These are phyloP conservation scores for Calliopum simillimum DNA, from an alignment of 2,888 invertebrate species.

Conservation along the genomic window DNA sequence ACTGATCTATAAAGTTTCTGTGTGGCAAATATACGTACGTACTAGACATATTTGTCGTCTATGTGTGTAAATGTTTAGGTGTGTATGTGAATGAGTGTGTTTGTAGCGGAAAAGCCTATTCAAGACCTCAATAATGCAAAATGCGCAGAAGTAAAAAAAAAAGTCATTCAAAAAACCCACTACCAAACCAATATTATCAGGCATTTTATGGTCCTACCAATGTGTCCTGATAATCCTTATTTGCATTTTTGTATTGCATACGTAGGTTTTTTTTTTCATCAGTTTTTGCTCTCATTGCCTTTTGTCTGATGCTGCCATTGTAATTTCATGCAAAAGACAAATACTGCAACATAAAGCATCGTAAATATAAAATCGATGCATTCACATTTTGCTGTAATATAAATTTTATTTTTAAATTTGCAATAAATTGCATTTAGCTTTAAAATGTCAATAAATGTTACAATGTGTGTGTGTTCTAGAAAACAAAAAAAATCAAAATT, in stretches of 20 bases:
- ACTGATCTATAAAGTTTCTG: conserved; percentile 3
- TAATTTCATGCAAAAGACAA: background rate
- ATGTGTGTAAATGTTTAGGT: background rate
- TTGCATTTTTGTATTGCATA: conserved; percentile 26
- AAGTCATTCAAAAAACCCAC: background rate
- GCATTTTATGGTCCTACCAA: conserved; percentile 32
- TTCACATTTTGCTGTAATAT: conserved; percentile 8
- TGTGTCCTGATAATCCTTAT: conserved; percentile 29
- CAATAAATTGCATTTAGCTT: background rate
- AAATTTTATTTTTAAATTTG: background rate
- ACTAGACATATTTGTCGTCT: background rate
- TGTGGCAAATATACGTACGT: too few relatives aligned
- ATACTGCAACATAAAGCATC: conserved; percentile 28
- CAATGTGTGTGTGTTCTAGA: too few relatives aligned
- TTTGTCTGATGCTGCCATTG: background rate
- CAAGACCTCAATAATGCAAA: too few relatives aligned
- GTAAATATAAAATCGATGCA: conserved; percentile 29
- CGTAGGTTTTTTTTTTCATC: background rate
- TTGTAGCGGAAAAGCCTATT: too few relatives aligned
- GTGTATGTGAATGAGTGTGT: too few relatives aligned
- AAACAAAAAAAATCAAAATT: too few relatives aligned
- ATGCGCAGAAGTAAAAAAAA: too few relatives aligned
- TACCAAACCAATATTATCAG: conserved; percentile 24
- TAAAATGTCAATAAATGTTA: background rate
- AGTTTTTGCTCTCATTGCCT: background rate